These are phyloP conservation scores for Phyllotreta cruciferae DNA, from an alignment of 2,888 invertebrate genomes.

Conservation along the genomic window DNA sequence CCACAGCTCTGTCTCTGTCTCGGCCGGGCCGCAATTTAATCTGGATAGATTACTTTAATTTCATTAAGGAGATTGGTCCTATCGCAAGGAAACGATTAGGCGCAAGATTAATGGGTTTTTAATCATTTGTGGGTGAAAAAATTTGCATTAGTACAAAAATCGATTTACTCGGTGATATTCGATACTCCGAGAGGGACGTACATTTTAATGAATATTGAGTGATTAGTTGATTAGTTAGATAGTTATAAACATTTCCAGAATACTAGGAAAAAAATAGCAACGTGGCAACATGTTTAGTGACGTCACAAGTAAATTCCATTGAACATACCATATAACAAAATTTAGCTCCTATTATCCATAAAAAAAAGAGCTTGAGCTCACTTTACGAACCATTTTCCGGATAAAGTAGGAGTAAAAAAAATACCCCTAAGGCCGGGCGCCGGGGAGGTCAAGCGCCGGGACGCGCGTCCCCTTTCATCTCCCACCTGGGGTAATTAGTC, in stretches of 20 bases:
- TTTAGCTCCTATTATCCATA: too few species aligned
- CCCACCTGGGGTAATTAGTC: slow-evolving; percentile 54
- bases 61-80: slow-evolving; percentile 50
- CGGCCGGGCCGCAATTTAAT: slow-evolving; percentile 32
- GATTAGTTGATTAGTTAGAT: too few species aligned
- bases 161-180: too few species aligned
- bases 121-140: slow-evolving; percentile 41
- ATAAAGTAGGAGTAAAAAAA: slow-evolving; percentile 26
- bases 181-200: background rate
- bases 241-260: too few species aligned
- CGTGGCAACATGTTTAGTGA: too few species aligned
- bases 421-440: too few species aligned
- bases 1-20: too few species aligned
- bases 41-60: slow-evolving; percentile 51
- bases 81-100: slow-evolving; percentile 21
- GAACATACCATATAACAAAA: too few species aligned
- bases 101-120: slow-evolving; percentile 51
- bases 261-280: slow-evolving; percentile 1
- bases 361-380: slow-evolving; percentile 38
- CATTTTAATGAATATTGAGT: too few species aligned
- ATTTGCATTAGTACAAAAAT: too few species aligned
- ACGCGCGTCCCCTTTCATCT: slow-evolving; percentile 41
- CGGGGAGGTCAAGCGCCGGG: slow-evolving; percentile 42
- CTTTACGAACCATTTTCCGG: slow-evolving; percentile 52
- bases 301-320: too few species aligned